Conservation (phyloP, 2,113 vertebrate genomes). For the Rallus limicola region DNA sequence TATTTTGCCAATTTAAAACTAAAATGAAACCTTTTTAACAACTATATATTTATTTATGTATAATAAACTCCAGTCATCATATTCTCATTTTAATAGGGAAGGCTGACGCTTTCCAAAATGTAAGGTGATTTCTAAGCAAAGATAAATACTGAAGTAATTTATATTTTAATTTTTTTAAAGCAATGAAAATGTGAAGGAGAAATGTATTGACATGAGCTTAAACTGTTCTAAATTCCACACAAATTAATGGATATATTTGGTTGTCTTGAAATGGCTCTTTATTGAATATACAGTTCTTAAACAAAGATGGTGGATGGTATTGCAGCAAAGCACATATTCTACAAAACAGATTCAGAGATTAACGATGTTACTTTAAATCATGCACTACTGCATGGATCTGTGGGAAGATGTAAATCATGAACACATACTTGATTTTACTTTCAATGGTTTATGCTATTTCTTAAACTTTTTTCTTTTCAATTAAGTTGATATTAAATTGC, state of each 20-base stretch:
- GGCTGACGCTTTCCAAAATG: neutral
- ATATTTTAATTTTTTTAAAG: neutral
- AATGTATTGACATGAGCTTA: neutral
- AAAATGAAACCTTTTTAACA: neutral
- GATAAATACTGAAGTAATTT: neutral
- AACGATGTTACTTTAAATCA: neutral
- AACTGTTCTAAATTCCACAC: neutral
- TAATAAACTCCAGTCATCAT: neutral
- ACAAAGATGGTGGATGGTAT: neutral
- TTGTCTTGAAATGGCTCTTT: neutral
- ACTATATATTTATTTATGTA: neutral
- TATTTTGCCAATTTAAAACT: neutral
- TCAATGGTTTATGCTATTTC: neutral
- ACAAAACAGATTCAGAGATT: neutral
- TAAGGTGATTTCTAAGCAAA: neutral
- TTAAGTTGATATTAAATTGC: neutral
- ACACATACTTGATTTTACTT: neutral
- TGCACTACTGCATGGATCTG: neutral
- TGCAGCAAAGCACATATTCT: neutral
- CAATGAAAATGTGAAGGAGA: neutral
- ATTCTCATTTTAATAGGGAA: neutral
- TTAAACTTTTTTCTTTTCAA: neutral
- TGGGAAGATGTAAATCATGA: neutral
- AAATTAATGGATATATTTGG: neutral
- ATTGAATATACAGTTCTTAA: neutral